Percentiles rank a stretch among this genome's conserved stretches.
These are phyloP conservation scores for Antechinus stuartii DNA, from an alignment of 2,113 vertebrate species.

Conservation along the genomic window DNA sequence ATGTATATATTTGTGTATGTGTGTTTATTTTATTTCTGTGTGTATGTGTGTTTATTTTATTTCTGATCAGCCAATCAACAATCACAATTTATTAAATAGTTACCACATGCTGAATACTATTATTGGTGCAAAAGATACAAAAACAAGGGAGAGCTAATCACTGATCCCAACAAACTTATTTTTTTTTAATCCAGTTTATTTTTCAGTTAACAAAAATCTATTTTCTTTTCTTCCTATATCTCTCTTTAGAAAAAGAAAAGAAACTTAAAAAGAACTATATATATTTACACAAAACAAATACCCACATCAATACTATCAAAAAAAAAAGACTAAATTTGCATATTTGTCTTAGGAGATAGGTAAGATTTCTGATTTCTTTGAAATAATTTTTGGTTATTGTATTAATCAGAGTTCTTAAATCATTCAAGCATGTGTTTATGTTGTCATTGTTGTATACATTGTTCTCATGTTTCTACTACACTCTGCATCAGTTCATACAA, in stretches of 20 bases:
- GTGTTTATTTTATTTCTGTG: no score
- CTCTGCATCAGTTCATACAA: neutral
- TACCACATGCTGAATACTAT: neutral
- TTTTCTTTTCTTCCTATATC: neutral
- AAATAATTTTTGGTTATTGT: neutral
- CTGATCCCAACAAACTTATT: neutral
- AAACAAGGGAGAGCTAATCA: neutral
- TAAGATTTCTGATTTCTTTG: neutral
- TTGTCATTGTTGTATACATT: neutral
- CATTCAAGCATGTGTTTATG: neutral
- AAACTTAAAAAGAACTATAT: neutral
- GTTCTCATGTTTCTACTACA: neutral
- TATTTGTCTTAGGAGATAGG: neutral
- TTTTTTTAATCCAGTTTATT: neutral
- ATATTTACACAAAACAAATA: neutral
- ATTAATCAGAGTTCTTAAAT: neutral
- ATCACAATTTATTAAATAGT: neutral
- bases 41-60: no score
- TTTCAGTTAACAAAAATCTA: neutral
- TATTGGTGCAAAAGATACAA: neutral
- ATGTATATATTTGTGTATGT: no score
- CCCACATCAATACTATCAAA: neutral
- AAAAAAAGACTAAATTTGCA: neutral
- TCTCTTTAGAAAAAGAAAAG: neutral
- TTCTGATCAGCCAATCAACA: neutral